These are phyloP conservation scores for Conistra vaccinii DNA, from an alignment of 2,888 invertebrate genomes.

Conservation along the genomic window DNA sequence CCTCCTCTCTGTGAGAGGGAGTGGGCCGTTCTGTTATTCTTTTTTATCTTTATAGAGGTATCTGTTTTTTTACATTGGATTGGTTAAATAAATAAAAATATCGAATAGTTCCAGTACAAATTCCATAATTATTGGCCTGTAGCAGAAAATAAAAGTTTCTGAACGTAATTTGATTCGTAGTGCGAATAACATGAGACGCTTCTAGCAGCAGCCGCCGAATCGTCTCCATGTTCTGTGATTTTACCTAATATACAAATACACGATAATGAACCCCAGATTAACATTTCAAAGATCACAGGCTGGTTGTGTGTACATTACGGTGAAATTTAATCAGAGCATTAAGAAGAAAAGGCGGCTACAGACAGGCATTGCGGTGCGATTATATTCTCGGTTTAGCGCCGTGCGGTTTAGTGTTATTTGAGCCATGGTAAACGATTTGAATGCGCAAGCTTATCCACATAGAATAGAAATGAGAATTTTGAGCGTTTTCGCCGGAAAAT, in stretches of 20 bases:
- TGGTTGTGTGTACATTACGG: slow-evolving; percentile 15
- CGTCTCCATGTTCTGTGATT: too few species aligned
- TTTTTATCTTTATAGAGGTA: too few species aligned
- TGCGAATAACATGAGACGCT: not conserved
- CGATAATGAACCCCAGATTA: slow-evolving; percentile 39
- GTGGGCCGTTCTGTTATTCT: too few species aligned
- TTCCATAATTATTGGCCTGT: too few species aligned
- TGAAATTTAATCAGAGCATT: slow-evolving; percentile 43
- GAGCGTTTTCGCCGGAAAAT: not conserved
- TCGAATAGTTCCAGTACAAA: too few species aligned
- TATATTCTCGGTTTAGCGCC: slow-evolving; percentile 17
- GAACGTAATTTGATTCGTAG: too few species aligned
- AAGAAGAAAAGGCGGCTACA: slow-evolving; percentile 29
- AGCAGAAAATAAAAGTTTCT: not conserved
- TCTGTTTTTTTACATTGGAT: too few species aligned
- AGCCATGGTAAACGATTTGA: slow-evolving; percentile 24
- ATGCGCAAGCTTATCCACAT: slow-evolving; percentile 26
- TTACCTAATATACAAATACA: not conserved
- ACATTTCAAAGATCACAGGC: slow-evolving; percentile 38
- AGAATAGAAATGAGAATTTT: slow-evolving; percentile 32
- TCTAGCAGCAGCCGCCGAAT: not conserved
- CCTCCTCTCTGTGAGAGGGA: too few species aligned
- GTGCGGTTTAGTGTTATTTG: slow-evolving; percentile 30
- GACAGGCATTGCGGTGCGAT: slow-evolving; percentile 34
- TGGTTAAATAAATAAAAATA: too few species aligned